Evolutionary conservation across 2,888 invertebrate genomes (phyloP).

Genomic region (Plebejus anna): DNA sequence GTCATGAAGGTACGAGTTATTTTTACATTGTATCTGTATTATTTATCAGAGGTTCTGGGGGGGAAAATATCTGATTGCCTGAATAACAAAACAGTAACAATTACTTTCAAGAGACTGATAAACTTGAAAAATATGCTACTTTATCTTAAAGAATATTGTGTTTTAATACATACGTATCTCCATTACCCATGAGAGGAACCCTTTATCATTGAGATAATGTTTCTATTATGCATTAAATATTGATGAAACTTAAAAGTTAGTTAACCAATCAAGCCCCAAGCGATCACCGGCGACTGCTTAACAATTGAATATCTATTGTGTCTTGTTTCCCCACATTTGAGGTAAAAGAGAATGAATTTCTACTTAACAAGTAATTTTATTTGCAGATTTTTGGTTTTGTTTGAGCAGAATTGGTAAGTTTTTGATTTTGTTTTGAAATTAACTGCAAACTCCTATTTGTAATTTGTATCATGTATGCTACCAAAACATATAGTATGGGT

Average conservation of each 20-base stretch:
- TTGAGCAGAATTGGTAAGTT: conserved; percentile 7
- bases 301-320: no score
- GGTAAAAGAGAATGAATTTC: not conserved
- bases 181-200: not conserved
- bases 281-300: no score
- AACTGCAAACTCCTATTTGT: not conserved
- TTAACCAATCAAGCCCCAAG: no score
- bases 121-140: no score
- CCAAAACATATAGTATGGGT: no score
- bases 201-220: not conserved
- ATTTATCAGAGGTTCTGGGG: not conserved
- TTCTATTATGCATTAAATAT: not conserved
- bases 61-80: not conserved
- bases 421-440: not conserved
- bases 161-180: not conserved
- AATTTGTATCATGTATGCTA: no score
- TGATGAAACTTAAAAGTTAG: no score
- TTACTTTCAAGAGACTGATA: no score
- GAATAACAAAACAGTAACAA: not conserved
- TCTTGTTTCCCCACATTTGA: no score
- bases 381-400: conserved; percentile 45
- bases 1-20: not conserved
- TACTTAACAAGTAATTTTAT: conserved; percentile 28
- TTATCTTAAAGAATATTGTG: no score
- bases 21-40: not conserved